Conservation (phyloP, 2,888 invertebrate species). For the Hydroisotoma schaefferi region DNA sequence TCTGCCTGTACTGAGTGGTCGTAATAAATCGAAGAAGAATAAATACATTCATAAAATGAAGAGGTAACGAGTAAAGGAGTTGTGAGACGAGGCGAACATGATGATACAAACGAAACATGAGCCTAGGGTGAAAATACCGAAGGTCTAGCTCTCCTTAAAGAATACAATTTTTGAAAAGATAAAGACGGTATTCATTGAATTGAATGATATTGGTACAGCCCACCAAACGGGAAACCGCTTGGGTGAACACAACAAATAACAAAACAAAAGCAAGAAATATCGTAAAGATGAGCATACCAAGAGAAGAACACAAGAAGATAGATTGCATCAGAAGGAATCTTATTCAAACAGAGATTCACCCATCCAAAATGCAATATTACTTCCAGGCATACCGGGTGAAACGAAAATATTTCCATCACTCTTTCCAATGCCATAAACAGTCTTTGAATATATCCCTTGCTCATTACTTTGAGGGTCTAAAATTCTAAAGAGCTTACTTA, state of each 20-base stretch:
- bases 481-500: no score
- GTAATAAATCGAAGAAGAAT: background rate
- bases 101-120: slow-evolving; percentile 6
- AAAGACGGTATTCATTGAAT: slow-evolving; percentile 34
- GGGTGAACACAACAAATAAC: slow-evolving; percentile 36
- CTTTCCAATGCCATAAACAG: no score
- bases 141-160: slow-evolving; percentile 10
- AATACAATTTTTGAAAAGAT: slow-evolving; percentile 32
- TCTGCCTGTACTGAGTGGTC: no score
- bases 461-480: no score
- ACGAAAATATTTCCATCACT: slow-evolving; percentile 8
- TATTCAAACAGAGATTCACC: slow-evolving; percentile 41
- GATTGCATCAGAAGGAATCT: slow-evolving; percentile 40
- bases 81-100: slow-evolving; percentile 2
- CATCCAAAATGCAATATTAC: slow-evolving; percentile 43
- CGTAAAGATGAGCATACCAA: slow-evolving; percentile 15
- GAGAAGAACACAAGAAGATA: slow-evolving; percentile 20
- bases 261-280: slow-evolving; percentile 30
- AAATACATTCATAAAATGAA: background rate
- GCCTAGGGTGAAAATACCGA: slow-evolving; percentile 9
- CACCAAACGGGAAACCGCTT: slow-evolving; percentile 39
- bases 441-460: no score
- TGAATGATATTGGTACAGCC: slow-evolving; percentile 23
- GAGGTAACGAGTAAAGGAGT: background rate
- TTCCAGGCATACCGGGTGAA: slow-evolving; percentile 34